phyloP scores from a whole-genome alignment of 2,888 invertebrate genomes.

The Neoascia interrupta region DNA sequence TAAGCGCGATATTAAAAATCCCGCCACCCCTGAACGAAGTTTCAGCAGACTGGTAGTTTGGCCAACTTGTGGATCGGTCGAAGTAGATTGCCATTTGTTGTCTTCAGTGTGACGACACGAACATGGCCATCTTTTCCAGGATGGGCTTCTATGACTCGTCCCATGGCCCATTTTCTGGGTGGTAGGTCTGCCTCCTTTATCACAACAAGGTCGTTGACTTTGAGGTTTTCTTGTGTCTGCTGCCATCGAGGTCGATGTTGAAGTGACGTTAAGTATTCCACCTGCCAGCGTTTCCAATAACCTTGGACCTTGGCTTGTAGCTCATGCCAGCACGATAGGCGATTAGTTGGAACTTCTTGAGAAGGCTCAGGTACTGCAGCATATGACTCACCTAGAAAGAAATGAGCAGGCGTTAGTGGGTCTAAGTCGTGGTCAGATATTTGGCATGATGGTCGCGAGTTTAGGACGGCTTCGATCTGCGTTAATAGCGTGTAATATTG shows the following conservation, averaged over 20 bases:
- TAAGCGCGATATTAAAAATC: too few relatives aligned
- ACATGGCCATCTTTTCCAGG: too few relatives aligned
- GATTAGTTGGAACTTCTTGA: background rate
- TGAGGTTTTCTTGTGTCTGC: background rate
- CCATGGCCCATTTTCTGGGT: background rate
- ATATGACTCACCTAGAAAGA: conserved; percentile 5
- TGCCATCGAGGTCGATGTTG: conserved; percentile 11
- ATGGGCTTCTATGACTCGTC: too few relatives aligned
- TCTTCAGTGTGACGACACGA: too few relatives aligned
- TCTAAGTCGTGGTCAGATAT: background rate
- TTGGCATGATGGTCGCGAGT: conserved; percentile 13
- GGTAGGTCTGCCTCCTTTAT: background rate
- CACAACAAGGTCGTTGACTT: background rate
- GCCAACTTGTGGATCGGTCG: too few relatives aligned
- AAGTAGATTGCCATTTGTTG: too few relatives aligned
- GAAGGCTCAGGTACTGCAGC: background rate
- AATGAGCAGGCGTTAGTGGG: conserved; percentile 21
- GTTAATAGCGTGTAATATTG: background rate
- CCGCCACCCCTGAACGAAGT: too few relatives aligned
- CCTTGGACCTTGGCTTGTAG: conserved; percentile 18
- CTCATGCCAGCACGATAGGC: background rate
- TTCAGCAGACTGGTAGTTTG: too few relatives aligned
- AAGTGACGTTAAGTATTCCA: background rate
- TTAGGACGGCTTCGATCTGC: conserved; percentile 1
- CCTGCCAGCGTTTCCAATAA: conserved; percentile 2